These are phyloP conservation scores for Cerastis leucographa DNA, from an alignment of 2,888 invertebrate species.

Conservation along the genomic window DNA sequence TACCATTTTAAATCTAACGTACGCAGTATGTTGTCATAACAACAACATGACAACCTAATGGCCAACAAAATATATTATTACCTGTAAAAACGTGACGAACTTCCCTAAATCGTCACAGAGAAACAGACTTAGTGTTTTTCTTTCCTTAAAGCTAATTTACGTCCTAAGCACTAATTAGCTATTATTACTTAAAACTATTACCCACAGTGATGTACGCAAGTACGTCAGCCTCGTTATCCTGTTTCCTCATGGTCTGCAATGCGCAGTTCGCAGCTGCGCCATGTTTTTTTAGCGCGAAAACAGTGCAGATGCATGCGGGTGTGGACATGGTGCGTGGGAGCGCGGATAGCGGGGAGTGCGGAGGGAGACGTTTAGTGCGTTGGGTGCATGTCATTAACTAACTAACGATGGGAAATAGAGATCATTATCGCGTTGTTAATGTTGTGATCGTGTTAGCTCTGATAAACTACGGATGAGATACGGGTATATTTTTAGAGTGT, in stretches of 20 bases:
- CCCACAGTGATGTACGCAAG: constrained; percentile 18
- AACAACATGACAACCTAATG: not conserved
- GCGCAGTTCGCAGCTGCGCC: constrained; percentile 70
- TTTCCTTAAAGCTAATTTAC: not conserved
- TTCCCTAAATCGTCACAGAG: constrained; percentile 19
- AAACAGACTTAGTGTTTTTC: not conserved
- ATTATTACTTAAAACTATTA: constrained; percentile 18
- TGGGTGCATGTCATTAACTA: constrained; percentile 53
- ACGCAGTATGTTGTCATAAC: not conserved
- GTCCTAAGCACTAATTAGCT: constrained; percentile 2
- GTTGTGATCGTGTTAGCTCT: not conserved
- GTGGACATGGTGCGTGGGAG: constrained; percentile 44
- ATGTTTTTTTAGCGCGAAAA: constrained; percentile 71
- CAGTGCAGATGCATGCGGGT: constrained; percentile 69
- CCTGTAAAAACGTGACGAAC: not conserved
- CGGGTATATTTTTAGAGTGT: not conserved
- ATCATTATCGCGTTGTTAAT: constrained; percentile 35
- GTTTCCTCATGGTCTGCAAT: constrained; percentile 66
- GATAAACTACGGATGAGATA: no score
- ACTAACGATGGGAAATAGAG: constrained; percentile 14
- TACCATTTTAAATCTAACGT: not conserved
- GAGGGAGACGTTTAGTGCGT: not conserved
- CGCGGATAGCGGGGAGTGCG: constrained; percentile 27
- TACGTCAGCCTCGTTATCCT: constrained; percentile 51
- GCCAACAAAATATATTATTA: not conserved